These are phyloP conservation scores for Malurus cyaneus DNA, from an alignment of 2,113 vertebrate species.

Conservation along the genomic window DNA sequence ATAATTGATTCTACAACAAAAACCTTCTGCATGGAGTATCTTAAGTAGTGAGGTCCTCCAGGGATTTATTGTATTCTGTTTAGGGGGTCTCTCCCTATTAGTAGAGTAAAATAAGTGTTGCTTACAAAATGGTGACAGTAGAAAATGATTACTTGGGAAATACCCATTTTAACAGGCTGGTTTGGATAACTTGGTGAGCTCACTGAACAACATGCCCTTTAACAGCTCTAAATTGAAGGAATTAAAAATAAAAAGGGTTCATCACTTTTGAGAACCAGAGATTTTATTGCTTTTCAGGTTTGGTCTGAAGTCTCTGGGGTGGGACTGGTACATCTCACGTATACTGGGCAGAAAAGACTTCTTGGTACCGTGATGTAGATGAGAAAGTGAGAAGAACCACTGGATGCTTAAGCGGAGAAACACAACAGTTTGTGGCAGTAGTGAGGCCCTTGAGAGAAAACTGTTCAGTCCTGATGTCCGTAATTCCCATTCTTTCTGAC, in stretches of 20 bases:
- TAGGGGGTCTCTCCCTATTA: neutral
- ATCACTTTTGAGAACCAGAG: neutral
- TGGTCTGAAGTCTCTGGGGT: neutral
- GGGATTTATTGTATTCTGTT: neutral
- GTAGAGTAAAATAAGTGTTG: neutral
- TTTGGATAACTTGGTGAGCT: neutral
- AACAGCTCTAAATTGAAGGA: neutral
- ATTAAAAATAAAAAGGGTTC: neutral
- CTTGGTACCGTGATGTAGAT: neutral
- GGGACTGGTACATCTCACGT: rapidly evolving
- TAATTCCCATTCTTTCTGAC: neutral
- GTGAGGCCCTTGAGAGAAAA: neutral
- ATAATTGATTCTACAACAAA: neutral
- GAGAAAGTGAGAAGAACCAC: neutral
- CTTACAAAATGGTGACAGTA: neutral
- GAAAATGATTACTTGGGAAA: neutral
- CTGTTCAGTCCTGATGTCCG: neutral
- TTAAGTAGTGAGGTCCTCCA: neutral
- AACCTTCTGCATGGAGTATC: neutral
- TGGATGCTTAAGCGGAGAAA: neutral
- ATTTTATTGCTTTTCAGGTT: neutral
- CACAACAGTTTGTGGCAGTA: neutral
- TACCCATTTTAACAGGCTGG: neutral
- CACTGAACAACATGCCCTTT: neutral
- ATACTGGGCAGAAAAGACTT: neutral